Evolutionary conservation across 2,888 invertebrate genomes (phyloP), one percentile per base, ranked within the genome.

Genomic region (Brachyopa scutellaris): DNA sequence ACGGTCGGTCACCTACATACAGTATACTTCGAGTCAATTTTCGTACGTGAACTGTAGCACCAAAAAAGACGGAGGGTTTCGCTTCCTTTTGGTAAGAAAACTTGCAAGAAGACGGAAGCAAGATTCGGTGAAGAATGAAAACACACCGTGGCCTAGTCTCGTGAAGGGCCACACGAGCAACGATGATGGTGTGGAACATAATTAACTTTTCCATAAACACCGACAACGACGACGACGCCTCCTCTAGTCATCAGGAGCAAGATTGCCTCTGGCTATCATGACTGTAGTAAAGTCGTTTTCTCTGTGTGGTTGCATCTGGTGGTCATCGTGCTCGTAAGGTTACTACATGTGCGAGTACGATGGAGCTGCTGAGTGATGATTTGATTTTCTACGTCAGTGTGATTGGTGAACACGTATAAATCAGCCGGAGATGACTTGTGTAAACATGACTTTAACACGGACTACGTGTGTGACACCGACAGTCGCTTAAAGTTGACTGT

Each of bases 41-140:
- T 26, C 4, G 3, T 26, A 26, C 26, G 26, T 3, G n/a, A 6
- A 26, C 6, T 26, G 36, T 19, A 40, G 11, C n/a, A 61, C 40
- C 70, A 8, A 13, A 42, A 31, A 40, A 45, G 23, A 64, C 26
- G 26, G n/a, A n/a, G n/a, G n/a, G n/a, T n/a, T n/a, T n/a, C n/a
- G n/a, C n/a, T 8, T 26, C 17, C 36, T 78, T 78, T 77, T 51
- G 57, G 51, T 57, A 40, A 51, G 57, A 72, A 72, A 45, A 36
- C 15, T 31, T 26, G 45, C 19, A 36, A 66, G 47, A 61, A 79
- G 72, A 66, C 78, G 78, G 66, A 78, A 66, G 72, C 45, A 61
- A 29, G 17, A 19, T 26, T 31, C n/a, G 2, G 19, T 61, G 45
- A 19, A 55, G 38, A 64, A 64, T 40, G 47, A 69, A 49, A 59